phyloP scores from a whole-genome alignment of 2,888 invertebrate species.

The Geophilus truncorum region DNA sequence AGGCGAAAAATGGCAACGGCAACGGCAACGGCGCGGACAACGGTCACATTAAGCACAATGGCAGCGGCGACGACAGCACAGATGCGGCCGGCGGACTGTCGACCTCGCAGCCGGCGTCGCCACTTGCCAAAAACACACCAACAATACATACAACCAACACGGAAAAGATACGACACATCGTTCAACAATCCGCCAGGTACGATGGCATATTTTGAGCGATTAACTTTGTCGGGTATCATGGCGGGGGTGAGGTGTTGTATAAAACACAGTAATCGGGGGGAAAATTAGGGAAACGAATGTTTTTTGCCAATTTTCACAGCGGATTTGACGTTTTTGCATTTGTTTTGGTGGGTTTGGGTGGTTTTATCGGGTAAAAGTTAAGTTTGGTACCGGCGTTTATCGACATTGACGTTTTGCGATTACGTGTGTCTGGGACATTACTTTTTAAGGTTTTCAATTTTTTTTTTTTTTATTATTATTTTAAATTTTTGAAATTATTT shows the following conservation, averaged over 20 bases:
- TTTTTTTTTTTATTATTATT: not conserved
- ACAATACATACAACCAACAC: slow-evolving; percentile 28
- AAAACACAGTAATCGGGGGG: no score
- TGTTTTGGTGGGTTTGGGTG: not conserved
- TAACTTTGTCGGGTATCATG: not conserved
- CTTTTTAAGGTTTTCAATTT: not conserved
- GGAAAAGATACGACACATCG: slow-evolving; percentile 56
- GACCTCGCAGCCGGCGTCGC: not conserved
- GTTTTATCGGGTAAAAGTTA: no score
- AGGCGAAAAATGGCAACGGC: not conserved
- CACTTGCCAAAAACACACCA: not conserved
- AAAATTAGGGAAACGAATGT: no score
- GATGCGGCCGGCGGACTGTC: not conserved
- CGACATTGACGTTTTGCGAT: not conserved
- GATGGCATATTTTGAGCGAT: slow-evolving; percentile 23
- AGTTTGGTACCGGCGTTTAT: no score
- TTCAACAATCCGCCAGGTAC: slow-evolving; percentile 62
- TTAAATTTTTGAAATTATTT: no score
- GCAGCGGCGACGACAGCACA: not conserved
- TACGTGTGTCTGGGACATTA: not conserved
- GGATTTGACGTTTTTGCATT: not conserved
- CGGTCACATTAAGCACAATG: not conserved
- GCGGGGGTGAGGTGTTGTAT: no score
- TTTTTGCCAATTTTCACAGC: not conserved
- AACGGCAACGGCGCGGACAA: not conserved